A percentile compares a stretch with the other conserved stretches of the same genome.
These are phyloP conservation scores for Acrobasis repandana DNA, from an alignment of 2,888 invertebrate genomes.

Conservation along the genomic window DNA sequence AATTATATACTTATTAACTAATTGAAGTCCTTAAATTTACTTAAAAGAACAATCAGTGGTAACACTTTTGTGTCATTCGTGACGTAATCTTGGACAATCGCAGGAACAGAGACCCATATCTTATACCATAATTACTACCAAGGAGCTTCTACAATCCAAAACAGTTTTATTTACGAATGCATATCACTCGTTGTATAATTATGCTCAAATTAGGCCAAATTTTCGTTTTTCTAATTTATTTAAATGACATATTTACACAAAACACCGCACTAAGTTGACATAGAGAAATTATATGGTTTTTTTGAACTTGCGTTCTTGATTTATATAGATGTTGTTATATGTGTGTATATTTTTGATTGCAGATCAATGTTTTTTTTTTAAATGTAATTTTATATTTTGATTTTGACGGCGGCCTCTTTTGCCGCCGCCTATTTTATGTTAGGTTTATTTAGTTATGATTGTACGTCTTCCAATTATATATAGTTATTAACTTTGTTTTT, in stretches of 20 bases:
- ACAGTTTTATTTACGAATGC: slow-evolving; percentile 36
- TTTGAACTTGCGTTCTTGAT: slow-evolving; percentile 29
- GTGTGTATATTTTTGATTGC: slow-evolving; percentile 76
- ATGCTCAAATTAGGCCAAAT: slow-evolving; percentile 62
- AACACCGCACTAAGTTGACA: slow-evolving; percentile 32
- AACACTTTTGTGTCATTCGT: too few species aligned
- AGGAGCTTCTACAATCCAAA: not conserved
- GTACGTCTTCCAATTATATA: slow-evolving; percentile 69
- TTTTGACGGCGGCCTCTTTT: slow-evolving; percentile 16
- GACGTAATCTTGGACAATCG: too few species aligned
- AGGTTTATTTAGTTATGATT: slow-evolving; percentile 50
- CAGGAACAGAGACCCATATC: too few species aligned
- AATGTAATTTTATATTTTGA: slow-evolving; percentile 35
- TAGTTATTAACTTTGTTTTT: slow-evolving; percentile 46
- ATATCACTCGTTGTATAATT: slow-evolving; percentile 46
- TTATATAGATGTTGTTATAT: slow-evolving; percentile 33
- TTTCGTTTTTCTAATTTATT: slow-evolving; percentile 41
- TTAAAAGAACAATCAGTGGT: too few species aligned
- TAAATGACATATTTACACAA: slow-evolving; percentile 23
- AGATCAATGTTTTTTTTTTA: slow-evolving; percentile 46
- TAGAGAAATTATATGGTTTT: slow-evolving; percentile 34
- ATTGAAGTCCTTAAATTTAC: too few species aligned
- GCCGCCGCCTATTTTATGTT: slow-evolving; percentile 33
- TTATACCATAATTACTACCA: too few species aligned
- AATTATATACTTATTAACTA: too few species aligned